Evolutionary conservation across 2,113 vertebrate species (phyloP), one percentile per base, ranked within the genome.

Genomic region (Platichthys stellatus): DNA sequence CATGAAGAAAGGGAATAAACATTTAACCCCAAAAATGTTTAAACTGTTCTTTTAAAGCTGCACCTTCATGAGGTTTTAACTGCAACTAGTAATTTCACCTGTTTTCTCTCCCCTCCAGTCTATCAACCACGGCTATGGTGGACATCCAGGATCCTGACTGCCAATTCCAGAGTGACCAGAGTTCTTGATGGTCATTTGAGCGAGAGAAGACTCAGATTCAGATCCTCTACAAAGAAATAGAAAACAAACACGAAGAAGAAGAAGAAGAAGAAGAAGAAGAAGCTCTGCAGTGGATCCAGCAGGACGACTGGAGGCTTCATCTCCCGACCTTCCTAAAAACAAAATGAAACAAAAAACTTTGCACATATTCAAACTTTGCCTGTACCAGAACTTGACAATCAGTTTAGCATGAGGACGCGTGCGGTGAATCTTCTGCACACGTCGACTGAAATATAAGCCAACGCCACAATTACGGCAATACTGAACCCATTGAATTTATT

Each of bases 141-240:
- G 88, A 53, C 92, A 87, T 85, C 88, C 92, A 73, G 92, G 94
- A 93, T 94, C 93, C 91, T 94, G 94, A 94, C 92, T 93, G 90
- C 81, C 84, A 77, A 3, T 82, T 80, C 77, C 81, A 45, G 84
- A 69, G 81, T 86, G 88, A 90, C 90, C 85, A 88, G 90, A 92
- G 82, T 51, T 88, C 86, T 83, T 92, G 90, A 92, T 84, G 92
- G 88, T 89, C 87, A 90, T 81, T 74, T 73, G 72, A 45, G 88
- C 87, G 74, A 87, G 79, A 88, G 90, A 86, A 76, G 80, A 80
- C 84, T 76, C 40, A 43, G 47, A 75, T 73, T 62, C 66, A 57
- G 40, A 82, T 61, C 63, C 66, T 68, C 76, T 62, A 80, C 68
- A 83, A 71, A 78, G 69, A 63, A 5, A 23, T 2, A 63, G 1